Base-by-base conservation (phyloP, 2,797 vertebrate genomes). In the Enteromius radiatus region DNA sequence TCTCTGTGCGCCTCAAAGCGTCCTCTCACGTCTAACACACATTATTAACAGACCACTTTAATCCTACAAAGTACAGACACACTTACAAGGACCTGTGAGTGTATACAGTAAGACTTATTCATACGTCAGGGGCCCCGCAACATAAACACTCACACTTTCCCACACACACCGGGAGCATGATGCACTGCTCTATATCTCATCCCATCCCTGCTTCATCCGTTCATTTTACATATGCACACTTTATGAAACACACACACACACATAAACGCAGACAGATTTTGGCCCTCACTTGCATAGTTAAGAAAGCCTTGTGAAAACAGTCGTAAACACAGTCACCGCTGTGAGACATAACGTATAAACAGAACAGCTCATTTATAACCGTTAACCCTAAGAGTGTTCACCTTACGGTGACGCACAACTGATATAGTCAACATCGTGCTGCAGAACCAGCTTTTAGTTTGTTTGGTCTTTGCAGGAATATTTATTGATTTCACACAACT, bases 361-460 rank as follows among this genome's bases (percentile, higher is more conserved):
- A 80, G 47, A 70, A 59, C 65, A 80, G 67, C 49, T 59, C 36
- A 43, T 70, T 70, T 70, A 80, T 59, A 69, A 69, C 64, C 43
- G 12, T 45, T n/a, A 78, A 78, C n/a, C 64, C n/a, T n/a, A 49
- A 79, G 63, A 79, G n/a, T n/a, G 21, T 7, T 68, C 61, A 9
- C n/a, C 38, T 61, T 71, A 71, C 43, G 21, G 69, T 71, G 26
- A 56, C 49, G 19, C 14, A 33, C 19, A 65, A 33, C 26, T 33
- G 49, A 65, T n/a, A 77, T 1, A 17, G 38, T 21, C 75, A 77
- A 26, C 75, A 31, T 10, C 31, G 3, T n/a, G 21, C 31, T 75
- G 31, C 54, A 59, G 33, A 26, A 26, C 9, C 8, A 31, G 45
- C 45, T 73, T 73, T 52, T 33, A 36, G 70, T 52, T 33, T 52